These are phyloP conservation scores for Morinoia aosen DNA, from an alignment of 2,888 invertebrate genomes.

Conservation along the genomic window DNA sequence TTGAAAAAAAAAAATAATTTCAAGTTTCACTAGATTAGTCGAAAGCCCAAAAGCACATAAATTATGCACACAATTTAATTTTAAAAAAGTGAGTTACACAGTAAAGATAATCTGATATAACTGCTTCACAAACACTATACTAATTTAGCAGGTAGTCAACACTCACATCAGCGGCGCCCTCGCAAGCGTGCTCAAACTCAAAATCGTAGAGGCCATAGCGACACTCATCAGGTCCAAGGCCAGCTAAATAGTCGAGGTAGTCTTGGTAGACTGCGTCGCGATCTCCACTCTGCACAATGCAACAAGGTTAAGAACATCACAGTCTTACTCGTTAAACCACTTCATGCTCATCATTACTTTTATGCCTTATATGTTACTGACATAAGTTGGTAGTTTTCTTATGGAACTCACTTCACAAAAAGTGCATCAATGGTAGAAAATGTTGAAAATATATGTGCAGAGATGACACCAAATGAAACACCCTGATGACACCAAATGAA, in stretches of 20 bases:
- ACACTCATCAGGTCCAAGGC: constrained; percentile 93
- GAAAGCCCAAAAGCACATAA: too few species aligned
- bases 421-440: too few species aligned
- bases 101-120: too few species aligned
- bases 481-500: too few species aligned
- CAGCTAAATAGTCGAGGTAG: constrained; percentile 93
- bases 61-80: too few species aligned
- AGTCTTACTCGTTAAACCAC: not conserved
- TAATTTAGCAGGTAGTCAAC: not conserved
- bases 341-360: not conserved
- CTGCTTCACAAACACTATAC: too few species aligned
- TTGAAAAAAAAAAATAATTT: too few species aligned
- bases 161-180: constrained; percentile 89
- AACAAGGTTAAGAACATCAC: not conserved
- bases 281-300: constrained; percentile 69
- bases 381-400: not conserved
- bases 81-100: too few species aligned
- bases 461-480: too few species aligned
- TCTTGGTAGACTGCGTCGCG: constrained; percentile 93
- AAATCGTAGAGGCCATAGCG: constrained; percentile 95
- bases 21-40: too few species aligned
- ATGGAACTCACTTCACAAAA: not conserved
- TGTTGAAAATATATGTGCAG: too few species aligned
- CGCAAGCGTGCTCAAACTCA: constrained; percentile 97
- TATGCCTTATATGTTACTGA: not conserved